Evolutionary conservation across 2,888 invertebrate species (phyloP), one percentile per base, ranked within the genome.

Genomic region (Dynastes tityus): DNA sequence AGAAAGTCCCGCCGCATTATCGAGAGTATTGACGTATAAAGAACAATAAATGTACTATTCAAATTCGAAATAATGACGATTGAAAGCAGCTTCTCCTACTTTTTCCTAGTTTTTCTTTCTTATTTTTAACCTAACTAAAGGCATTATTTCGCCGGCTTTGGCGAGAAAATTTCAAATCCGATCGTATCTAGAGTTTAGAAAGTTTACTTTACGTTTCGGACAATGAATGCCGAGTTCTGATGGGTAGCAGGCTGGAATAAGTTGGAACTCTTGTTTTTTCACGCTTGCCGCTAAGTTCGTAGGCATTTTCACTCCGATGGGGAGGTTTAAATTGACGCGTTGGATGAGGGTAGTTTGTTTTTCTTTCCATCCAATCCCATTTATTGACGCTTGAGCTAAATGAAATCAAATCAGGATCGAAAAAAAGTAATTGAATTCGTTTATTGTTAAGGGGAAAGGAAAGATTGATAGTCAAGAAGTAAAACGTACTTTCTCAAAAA

Each of bases 131-230:
- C 13, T 8, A 55, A 16, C 55, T 9, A 55, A 58, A 8, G 1
- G 22, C 22, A 5, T 22, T 22, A 58, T 58, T 5, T 22, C 22
- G 22, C 2, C 55, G 9, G 16, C 22, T 22, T 0, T 58, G 22
- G 22, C 22, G 55, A 22, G 55, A 22, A 58, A 58, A 58, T 58
- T 58, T 22, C 22, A 8, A 9, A 58, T 58, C 22, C 55, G 22
- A 58, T 58, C 55, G 22, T n/a, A 55, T 55, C 16, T 53, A n/a
- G 53, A 37, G 13, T 13, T 6, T 22, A 22, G 16, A 58, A 58
- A 27, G 55, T 58, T 58, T 58, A 58, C 55, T 58, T 58, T 58
- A 22, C 45, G 45, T 45, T 45, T 58, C 22, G 55, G 55, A 58
- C 55, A 45, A 45, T 45, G 11, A 45, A 45, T 45, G 55, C 22